Evolutionary conservation across 1,140 invertebrate species (phyloP).

Genomic region (Phocides pigmalion): DNA sequence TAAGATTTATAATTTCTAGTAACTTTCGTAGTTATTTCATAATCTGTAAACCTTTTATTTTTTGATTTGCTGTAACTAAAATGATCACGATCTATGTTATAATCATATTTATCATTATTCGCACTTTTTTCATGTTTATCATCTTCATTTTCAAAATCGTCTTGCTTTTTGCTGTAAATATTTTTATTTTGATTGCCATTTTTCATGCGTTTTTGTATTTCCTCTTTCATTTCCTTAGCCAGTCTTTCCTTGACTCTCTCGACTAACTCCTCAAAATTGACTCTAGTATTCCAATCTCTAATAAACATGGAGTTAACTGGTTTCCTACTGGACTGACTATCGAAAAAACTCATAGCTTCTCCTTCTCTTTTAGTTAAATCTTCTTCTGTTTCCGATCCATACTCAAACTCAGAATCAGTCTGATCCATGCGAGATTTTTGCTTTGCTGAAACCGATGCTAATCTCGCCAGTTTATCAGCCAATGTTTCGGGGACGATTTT

Average conservation of each 20-base stretch:
- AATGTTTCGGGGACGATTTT: constrained; percentile 51
- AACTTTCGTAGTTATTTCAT: no score
- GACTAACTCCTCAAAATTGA: constrained; percentile 50
- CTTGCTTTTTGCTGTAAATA: no score
- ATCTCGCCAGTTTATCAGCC: constrained; percentile 40
- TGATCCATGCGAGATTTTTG: constrained; percentile 9
- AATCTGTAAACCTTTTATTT: no score
- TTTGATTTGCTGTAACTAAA: no score
- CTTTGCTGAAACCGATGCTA: constrained; percentile 31
- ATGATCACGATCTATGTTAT: no score
- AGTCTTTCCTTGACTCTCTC: constrained; percentile 47
- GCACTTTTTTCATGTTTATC: no score
- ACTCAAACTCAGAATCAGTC: constrained; percentile 22
- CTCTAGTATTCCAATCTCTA: constrained; percentile 25
- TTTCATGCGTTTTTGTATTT: not conserved
- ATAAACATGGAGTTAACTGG: constrained; percentile 1
- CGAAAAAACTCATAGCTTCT: not conserved
- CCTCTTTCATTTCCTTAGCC: constrained; percentile 39
- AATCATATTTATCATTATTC: no score
- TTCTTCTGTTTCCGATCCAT: constrained; percentile 19
- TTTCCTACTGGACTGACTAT: not conserved
- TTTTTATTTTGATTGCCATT: no score
- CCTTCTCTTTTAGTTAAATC: not conserved
- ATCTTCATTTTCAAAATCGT: no score
- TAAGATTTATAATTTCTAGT: no score